phyloP scores from a whole-genome alignment of 2,888 invertebrate species.

The Amiota minor region DNA sequence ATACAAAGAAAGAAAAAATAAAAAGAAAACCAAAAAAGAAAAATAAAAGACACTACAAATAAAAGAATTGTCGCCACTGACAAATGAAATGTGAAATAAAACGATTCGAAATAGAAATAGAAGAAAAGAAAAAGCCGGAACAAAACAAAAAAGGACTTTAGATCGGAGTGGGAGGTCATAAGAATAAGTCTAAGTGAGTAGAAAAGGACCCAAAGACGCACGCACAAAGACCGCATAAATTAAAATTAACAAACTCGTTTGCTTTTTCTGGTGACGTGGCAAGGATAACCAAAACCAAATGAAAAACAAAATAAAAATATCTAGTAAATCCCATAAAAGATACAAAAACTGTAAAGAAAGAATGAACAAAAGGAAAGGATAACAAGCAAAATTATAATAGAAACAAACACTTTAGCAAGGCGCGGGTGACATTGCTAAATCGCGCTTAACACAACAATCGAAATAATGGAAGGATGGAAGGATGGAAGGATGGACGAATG shows the following conservation, averaged over 20 bases:
- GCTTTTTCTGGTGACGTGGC: too few species aligned
- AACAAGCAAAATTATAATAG: slow-evolving; percentile 26
- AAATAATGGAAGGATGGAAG: neutral
- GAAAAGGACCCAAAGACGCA: slow-evolving; percentile 25
- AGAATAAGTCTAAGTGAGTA: slow-evolving; percentile 13
- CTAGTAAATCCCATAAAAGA: slow-evolving; percentile 50
- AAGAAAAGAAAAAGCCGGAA: slow-evolving; percentile 42
- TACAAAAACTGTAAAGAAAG: slow-evolving; percentile 49
- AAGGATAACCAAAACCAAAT: too few species aligned
- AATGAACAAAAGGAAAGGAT: neutral
- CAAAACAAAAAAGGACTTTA: neutral
- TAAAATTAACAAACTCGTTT: slow-evolving; percentile 60
- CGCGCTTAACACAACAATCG: neutral
- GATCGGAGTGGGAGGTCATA: neutral
- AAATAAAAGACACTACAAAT: slow-evolving; percentile 49
- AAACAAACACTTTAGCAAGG: slow-evolving; percentile 56
- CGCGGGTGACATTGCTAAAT: slow-evolving; percentile 16
- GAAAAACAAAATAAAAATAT: too few species aligned
- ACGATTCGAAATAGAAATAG: slow-evolving; percentile 22
- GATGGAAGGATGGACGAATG: slow-evolving; percentile 24
- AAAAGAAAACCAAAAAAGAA: slow-evolving; percentile 46
- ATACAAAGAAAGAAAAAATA: slow-evolving; percentile 58
- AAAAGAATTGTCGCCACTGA: slow-evolving; percentile 33
- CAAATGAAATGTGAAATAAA: neutral
- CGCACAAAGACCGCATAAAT: slow-evolving; percentile 54